Evolutionary conservation across 2,888 invertebrate species (phyloP).

Genomic region (Nysson spinosus): DNA sequence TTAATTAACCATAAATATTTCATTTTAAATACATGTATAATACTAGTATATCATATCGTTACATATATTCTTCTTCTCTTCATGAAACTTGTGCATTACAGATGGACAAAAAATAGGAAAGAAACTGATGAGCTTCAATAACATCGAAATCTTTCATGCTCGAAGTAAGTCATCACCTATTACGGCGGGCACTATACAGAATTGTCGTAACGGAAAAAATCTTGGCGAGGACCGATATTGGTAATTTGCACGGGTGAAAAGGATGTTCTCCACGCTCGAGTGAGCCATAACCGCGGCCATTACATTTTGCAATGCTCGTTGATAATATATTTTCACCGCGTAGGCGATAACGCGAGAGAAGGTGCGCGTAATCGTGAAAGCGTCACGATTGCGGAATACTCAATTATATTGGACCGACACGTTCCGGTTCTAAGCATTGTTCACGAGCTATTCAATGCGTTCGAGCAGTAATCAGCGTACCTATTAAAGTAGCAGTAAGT

Average conservation of each 20-base stretch:
- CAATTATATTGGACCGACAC: constrained; percentile 39
- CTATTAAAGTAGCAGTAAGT: constrained; percentile 50
- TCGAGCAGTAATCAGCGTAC: constrained; percentile 15
- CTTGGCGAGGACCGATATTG: constrained; percentile 29
- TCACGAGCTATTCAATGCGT: constrained; percentile 15
- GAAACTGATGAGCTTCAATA: too few species aligned
- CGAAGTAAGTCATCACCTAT: not conserved
- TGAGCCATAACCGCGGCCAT: constrained; percentile 24
- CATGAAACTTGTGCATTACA: too few species aligned
- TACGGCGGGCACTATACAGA: constrained; percentile 13
- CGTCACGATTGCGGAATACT: constrained; percentile 54
- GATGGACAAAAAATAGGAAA: too few species aligned
- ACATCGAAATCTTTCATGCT: too few species aligned
- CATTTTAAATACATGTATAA: too few species aligned
- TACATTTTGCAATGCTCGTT: constrained; percentile 42
- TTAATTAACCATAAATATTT: too few species aligned
- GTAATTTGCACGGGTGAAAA: constrained; percentile 12
- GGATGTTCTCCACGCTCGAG: constrained; percentile 37
- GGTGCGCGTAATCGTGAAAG: constrained; percentile 52
- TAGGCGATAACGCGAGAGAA: constrained; percentile 48
- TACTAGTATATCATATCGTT: too few species aligned
- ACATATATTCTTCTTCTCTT: too few species aligned
- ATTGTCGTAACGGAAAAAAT: constrained; percentile 35
- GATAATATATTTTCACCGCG: constrained; percentile 55
- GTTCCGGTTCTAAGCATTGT: constrained; percentile 43